These are phyloP conservation scores for Caenorhabditis afra DNA, from an alignment of 2,888 invertebrate genomes.

Conservation along the genomic window DNA sequence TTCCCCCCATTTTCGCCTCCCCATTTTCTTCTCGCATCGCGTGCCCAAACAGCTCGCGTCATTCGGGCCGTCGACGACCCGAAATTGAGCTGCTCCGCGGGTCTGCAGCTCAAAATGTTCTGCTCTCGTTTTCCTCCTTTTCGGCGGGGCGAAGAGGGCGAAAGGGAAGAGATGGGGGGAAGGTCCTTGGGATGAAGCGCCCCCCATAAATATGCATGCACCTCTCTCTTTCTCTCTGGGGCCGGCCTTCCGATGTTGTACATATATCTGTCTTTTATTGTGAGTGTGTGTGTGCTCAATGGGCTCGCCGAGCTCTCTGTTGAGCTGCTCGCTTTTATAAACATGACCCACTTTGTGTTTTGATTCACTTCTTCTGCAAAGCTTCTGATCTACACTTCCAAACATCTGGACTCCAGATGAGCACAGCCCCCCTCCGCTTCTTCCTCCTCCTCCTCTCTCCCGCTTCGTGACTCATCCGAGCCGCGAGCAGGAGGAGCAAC, in stretches of 20 bases:
- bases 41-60: no score
- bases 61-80: no score
- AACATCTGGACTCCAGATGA: no score
- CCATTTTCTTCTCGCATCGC: no score
- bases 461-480: background rate
- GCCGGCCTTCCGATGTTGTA: conserved; percentile 6
- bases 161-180: no score
- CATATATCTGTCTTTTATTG: conserved; percentile 35
- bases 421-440: no score
- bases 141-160: background rate
- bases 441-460: background rate
- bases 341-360: conserved; percentile 28
- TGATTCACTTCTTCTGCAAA: background rate
- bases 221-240: conserved; percentile 16
- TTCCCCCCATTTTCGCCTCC: conserved; percentile 17
- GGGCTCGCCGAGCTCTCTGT: background rate
- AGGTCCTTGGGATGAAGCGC: conserved; percentile 3
- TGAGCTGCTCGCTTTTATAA: conserved; percentile 20
- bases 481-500: no score
- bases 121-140: conserved; percentile 4
- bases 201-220: conserved; percentile 32
- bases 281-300: conserved; percentile 6
- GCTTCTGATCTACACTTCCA: background rate
- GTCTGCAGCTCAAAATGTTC: conserved; percentile 20
- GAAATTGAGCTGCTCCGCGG: conserved; percentile 39